Base-by-base conservation (phyloP, 1,140 invertebrate genomes). In the Euwallacea fornicatus region DNA sequence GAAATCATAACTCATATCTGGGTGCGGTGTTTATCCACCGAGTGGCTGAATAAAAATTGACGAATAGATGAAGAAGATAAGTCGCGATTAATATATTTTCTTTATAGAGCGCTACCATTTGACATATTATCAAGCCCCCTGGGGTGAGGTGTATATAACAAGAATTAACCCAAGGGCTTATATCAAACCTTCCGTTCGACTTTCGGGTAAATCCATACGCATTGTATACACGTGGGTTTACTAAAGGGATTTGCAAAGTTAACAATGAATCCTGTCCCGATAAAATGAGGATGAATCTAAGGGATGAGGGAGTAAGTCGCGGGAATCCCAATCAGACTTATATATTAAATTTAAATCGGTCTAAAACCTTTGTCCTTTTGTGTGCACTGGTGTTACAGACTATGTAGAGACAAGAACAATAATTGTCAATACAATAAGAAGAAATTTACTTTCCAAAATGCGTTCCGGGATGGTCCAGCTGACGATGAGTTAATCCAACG, bases 1-100 rank as follows among this genome's bases (percentile, higher is more conserved):
- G 42, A 70, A 71, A 72, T 76, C 75, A 76, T 76, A 74, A 74
- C 69, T 76, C 75, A 76, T 76, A 74, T 74, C 71, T 76, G 72
- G 60, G 73, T 64, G 59, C 72, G 66, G 71, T 69, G 73, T 74
- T 76, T 73, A 76, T 74, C 73, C 71, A 66, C 61, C 64, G 53
- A 63, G 60, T 69, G 42, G 59, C 67, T 69, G 56, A 73, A 76
- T 74, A 70, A 76, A 76, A 69, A 62, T 76, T 74, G 75, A 76
- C 73, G 75, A 76, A 74, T 74, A 66, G 73, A 74, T 76, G 75
- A 73, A 62, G 50, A 70, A 72, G 73, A 74, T 74, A 71, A 73
- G 60, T 66, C 65, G 59, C 66, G 75, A 76, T 76, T 76, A 76
- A 74, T 76, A 76, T 74, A 76, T 76, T 76, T 76, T 69, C 62